Percentiles rank a stretch among this genome's conserved stretches.
Conservation (phyloP, 2,797 vertebrate species). For the Mallotus villosus region DNA sequence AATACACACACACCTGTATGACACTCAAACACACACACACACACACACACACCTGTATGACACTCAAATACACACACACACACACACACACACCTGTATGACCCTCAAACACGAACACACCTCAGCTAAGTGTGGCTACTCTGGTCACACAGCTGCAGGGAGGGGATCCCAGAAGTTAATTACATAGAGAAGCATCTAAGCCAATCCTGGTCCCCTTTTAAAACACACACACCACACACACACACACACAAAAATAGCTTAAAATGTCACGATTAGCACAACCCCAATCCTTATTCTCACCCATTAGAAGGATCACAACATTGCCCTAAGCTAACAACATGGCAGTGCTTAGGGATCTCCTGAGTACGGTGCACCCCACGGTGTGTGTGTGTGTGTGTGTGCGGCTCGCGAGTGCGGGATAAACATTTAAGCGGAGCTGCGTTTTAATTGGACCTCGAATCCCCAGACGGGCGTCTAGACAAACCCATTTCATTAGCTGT, state of each 20-base stretch:
- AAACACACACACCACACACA: too few species aligned
- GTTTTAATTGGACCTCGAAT: conserved; percentile 7
- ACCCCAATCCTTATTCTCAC: neutral
- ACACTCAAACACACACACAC: too few species aligned
- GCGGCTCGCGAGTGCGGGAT: neutral
- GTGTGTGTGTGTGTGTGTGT: neutral
- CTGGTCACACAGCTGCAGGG: too few species aligned
- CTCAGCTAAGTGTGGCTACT: too few species aligned
- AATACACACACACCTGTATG: conserved; percentile 19
- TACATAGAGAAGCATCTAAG: too few species aligned
- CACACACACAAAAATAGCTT: neutral
- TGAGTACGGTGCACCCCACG: neutral
- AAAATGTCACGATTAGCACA: neutral
- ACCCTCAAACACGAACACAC: conserved; percentile 9
- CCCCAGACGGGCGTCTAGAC: conserved; percentile 31
- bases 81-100: conserved; percentile 1
- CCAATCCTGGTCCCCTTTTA: neutral
- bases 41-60: conserved; percentile 2
- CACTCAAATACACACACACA: conserved; percentile 3
- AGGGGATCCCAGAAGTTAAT: too few species aligned
- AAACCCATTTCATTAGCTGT: conserved; percentile 24
- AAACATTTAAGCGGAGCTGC: neutral
- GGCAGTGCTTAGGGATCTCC: neutral
- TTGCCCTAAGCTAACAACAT: neutral
- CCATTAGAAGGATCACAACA: neutral